These are phyloP conservation scores for Incurvaria masculella DNA, from an alignment of 2,888 invertebrate species.

Conservation along the genomic window DNA sequence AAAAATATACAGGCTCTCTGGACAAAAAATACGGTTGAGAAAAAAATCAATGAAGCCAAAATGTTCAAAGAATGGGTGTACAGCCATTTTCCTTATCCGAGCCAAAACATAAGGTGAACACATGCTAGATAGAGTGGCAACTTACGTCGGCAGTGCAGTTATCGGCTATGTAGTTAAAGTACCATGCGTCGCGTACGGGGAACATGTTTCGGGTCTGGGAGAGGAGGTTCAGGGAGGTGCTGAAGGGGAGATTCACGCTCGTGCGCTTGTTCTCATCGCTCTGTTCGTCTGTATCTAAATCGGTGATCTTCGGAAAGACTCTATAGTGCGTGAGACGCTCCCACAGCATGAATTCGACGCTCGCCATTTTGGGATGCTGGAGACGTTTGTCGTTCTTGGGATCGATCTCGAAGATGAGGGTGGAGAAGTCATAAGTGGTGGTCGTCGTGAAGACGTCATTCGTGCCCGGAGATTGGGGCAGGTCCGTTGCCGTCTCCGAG, in stretches of 20 bases:
- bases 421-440: constrained; percentile 37
- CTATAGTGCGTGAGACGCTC: constrained; percentile 33
- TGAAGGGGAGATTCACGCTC: constrained; percentile 32
- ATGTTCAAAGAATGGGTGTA: no score
- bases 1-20: no score
- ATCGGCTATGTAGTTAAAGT: constrained; percentile 40
- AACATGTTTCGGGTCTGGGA: constrained; percentile 39
- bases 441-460: constrained; percentile 19
- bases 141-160: constrained; percentile 33
- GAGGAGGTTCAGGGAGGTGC: constrained; percentile 36
- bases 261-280: constrained; percentile 38
- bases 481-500: constrained; percentile 31
- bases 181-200: constrained; percentile 44
- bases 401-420: constrained; percentile 43
- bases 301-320: constrained; percentile 36
- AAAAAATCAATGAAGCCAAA: neutral
- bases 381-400: constrained; percentile 25
- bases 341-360: constrained; percentile 46
- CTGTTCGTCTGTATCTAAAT: no score
- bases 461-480: constrained; percentile 21
- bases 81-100: no score
- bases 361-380: constrained; percentile 26
- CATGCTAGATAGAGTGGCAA: constrained; percentile 25
- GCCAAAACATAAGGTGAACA: constrained; percentile 19
- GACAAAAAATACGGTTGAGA: no score